A percentile compares a stretch with the other conserved stretches of the same genome.
Conservation (phyloP, 2,888 invertebrate species). For the Leistus spinibarbis region DNA sequence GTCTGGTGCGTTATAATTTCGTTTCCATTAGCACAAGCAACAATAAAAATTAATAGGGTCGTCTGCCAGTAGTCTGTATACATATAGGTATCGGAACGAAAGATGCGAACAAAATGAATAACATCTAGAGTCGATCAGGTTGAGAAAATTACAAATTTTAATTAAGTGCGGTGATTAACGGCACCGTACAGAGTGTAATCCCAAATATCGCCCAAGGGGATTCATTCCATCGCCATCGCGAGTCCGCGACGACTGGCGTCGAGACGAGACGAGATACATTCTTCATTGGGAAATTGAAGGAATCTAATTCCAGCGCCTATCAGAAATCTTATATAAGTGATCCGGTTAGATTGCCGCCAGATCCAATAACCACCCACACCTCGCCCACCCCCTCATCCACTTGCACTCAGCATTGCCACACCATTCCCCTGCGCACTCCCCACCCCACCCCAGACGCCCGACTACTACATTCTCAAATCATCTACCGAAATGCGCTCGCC, state of each 20-base stretch:
- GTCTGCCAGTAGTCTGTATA: background rate
- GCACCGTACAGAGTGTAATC: background rate
- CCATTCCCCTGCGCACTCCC: background rate
- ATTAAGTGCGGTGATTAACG: conserved; percentile 7
- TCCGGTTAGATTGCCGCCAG: conserved; percentile 10
- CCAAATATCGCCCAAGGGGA: background rate
- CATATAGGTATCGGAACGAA: background rate
- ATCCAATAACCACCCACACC: conserved; percentile 8
- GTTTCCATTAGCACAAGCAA: background rate
- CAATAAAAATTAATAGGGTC: background rate
- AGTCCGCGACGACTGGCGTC: background rate
- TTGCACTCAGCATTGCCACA: background rate
- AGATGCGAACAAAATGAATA: conserved; percentile 3
- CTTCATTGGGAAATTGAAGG: conserved; percentile 38
- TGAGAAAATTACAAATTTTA: conserved; percentile 6
- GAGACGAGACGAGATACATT: conserved; percentile 20
- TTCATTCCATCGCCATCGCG: background rate
- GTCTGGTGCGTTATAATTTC: background rate
- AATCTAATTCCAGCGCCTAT: conserved; percentile 34
- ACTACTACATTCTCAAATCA: background rate
- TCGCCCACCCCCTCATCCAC: background rate
- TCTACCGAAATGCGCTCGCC: background rate
- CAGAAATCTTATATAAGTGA: conserved; percentile 13
- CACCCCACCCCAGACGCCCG: background rate
- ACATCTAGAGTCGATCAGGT: background rate